Base-by-base conservation (phyloP, 2,888 invertebrate species). In the Antheraea yamamai region DNA sequence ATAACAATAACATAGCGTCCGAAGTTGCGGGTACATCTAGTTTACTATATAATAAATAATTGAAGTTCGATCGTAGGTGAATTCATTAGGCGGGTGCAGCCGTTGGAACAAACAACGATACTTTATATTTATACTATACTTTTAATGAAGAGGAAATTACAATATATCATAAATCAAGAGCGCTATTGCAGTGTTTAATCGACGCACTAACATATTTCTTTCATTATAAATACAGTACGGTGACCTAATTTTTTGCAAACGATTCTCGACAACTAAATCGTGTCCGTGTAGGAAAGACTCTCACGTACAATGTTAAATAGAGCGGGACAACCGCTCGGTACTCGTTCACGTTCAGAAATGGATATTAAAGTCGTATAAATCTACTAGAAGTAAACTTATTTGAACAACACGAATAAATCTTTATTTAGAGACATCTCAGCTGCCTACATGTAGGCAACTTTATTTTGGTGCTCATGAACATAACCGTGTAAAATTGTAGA, bases 211-310 rank as follows among this genome's bases (percentile, higher is more conserved):
- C 14, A 66, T 39, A 39, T 70, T 70, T 70, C 70, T 35, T 39
- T 16, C n/a, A 70, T 70, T 16, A 70, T 18, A 70, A 70, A 70
- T n/a, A 70, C 70, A 70, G 70, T 70, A 70, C 70, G n/a, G 16
- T 70, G 39, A 70, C 70, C 70, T 70, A 70, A 70, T 70, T 70
- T 70, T 70, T 70, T 70, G 35, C 70, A 39, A 39, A n/a, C 70
- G 39, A 70, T 30, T 8, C 70, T 39, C 70, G 70, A 70, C 70
- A 39, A 70, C 70, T 39, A 70, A 70, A 39, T 70, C 39, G 70
- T 14, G n/a, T 70, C 39, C 39, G 70, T 39, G 70, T n/a, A n/a
- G 10, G 70, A 58, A 68, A 47, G 47, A 47, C 47, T 47, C 70
- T 68, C 39, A 70, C 70, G 70, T 70, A 70, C 20, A 12, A 70